These are phyloP conservation scores for Chrysopilus asiliformis DNA, from an alignment of 2,888 invertebrate species.

Conservation along the genomic window DNA sequence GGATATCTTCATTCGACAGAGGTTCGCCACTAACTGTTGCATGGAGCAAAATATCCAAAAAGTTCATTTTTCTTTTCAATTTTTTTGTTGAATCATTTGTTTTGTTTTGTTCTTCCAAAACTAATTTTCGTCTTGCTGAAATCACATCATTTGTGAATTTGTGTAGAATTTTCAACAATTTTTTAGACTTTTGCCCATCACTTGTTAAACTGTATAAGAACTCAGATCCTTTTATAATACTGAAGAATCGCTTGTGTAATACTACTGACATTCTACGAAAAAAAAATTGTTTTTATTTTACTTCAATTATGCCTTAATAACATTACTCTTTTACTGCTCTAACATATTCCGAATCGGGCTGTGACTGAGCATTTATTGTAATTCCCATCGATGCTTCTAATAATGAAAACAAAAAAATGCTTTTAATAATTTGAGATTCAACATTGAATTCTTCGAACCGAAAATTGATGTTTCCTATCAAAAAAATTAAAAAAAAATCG, in stretches of 20 bases:
- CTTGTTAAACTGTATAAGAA: constrained; percentile 2
- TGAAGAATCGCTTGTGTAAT: constrained; percentile 6
- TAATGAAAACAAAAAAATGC: too few species aligned
- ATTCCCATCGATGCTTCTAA: constrained; percentile 9
- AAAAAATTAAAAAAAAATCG: too few species aligned
- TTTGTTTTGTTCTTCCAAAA: constrained; percentile 2
- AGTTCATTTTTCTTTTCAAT: background rate
- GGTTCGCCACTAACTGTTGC: background rate
- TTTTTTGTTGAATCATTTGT: background rate
- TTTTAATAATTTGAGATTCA: too few species aligned
- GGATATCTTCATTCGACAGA: background rate
- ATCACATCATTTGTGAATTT: constrained; percentile 5
- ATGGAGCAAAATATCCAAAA: background rate
- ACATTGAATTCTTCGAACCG: too few species aligned
- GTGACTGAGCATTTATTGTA: constrained; percentile 4
- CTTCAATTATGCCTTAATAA: background rate
- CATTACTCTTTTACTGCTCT: constrained; percentile 6
- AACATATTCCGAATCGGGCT: constrained; percentile 7
- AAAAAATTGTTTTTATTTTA: background rate
- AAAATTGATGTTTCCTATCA: too few species aligned
- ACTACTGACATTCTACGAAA: constrained; percentile 2
- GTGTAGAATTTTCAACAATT: constrained; percentile 5
- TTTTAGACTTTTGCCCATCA: background rate
- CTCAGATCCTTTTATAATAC: constrained; percentile 1
- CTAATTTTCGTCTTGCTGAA: constrained; percentile 2